Percentiles rank a stretch among this genome's conserved stretches.
phyloP scores from a whole-genome alignment of 2,888 invertebrate species.

The Drosophila infuscata region DNA sequence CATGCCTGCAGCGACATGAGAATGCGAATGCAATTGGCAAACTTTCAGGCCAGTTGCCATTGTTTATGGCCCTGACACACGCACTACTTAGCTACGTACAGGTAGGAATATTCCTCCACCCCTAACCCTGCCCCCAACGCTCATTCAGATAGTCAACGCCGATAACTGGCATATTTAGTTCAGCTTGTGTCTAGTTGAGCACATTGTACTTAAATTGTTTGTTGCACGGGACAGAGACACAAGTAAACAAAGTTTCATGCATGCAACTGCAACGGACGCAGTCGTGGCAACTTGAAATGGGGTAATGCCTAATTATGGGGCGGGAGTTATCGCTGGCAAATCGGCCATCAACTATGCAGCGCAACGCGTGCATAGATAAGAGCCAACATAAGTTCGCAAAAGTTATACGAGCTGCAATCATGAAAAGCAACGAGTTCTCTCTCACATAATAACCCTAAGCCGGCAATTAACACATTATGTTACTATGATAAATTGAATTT shows the following conservation, averaged over 20 bases:
- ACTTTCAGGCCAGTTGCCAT: slow-evolving; percentile 42
- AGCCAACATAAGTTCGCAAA: slow-evolving; percentile 39
- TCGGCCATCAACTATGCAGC: slow-evolving; percentile 68
- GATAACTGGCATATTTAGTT: slow-evolving; percentile 48
- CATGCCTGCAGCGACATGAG: slow-evolving; percentile 46
- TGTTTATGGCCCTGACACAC: slow-evolving; percentile 71
- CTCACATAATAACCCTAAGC: slow-evolving; percentile 14
- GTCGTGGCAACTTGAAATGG: slow-evolving; percentile 25
- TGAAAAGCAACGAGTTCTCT: slow-evolving; percentile 44
- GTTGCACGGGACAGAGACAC: slow-evolving; percentile 33
- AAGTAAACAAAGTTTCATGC: slow-evolving; percentile 35
- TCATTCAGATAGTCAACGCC: slow-evolving; percentile 53
- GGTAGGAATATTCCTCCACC: not conserved
- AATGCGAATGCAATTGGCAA: slow-evolving; percentile 53
- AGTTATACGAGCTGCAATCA: slow-evolving; percentile 64
- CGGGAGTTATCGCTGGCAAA: slow-evolving; percentile 65
- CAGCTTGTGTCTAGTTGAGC: slow-evolving; percentile 54
- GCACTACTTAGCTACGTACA: slow-evolving; percentile 49
- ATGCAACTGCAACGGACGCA: slow-evolving; percentile 25
- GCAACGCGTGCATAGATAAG: slow-evolving; percentile 49
- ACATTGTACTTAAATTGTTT: slow-evolving; percentile 22
- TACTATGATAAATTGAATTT: slow-evolving; percentile 50
- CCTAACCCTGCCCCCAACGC: too few species aligned
- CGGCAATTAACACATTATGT: slow-evolving; percentile 69
- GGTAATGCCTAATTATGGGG: slow-evolving; percentile 65